Conservation (phyloP, 2,113 vertebrate species). For the Mungos mungo region DNA sequence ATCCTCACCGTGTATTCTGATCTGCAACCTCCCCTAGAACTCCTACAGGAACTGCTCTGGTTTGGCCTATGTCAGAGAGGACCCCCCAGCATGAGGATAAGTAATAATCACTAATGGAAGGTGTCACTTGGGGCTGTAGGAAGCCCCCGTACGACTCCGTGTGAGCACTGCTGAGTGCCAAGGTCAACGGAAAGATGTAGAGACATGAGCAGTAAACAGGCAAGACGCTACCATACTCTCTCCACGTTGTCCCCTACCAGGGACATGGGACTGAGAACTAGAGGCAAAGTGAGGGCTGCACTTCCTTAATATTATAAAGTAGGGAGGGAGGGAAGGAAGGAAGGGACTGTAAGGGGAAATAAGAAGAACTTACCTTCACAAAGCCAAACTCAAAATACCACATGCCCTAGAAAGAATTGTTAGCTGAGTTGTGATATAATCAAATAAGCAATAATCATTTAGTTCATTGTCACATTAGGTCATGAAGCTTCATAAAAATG, state of each 20-base stretch:
- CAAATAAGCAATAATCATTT: background rate
- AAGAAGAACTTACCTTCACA: background rate
- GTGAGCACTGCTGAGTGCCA: background rate
- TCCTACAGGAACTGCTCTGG: background rate
- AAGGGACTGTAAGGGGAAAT: background rate
- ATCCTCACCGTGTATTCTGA: background rate
- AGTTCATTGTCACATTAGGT: background rate
- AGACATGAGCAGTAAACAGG: background rate
- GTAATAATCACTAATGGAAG: background rate
- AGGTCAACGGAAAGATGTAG: background rate
- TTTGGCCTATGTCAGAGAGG: background rate
- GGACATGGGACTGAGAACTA: background rate
- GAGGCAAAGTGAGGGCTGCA: background rate
- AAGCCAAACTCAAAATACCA: background rate
- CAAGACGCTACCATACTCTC: background rate
- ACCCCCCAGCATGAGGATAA: background rate
- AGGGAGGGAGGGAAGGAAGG: background rate
- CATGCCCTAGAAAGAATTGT: background rate
- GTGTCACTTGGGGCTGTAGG: background rate
- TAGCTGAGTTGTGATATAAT: background rate
- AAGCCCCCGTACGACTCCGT: background rate
- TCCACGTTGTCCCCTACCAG: background rate
- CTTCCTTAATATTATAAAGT: background rate
- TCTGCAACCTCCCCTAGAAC: background rate
- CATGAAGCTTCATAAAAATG: background rate